Conservation (phyloP, 1,140 invertebrate species). For the Brachionus sp. region DNA sequence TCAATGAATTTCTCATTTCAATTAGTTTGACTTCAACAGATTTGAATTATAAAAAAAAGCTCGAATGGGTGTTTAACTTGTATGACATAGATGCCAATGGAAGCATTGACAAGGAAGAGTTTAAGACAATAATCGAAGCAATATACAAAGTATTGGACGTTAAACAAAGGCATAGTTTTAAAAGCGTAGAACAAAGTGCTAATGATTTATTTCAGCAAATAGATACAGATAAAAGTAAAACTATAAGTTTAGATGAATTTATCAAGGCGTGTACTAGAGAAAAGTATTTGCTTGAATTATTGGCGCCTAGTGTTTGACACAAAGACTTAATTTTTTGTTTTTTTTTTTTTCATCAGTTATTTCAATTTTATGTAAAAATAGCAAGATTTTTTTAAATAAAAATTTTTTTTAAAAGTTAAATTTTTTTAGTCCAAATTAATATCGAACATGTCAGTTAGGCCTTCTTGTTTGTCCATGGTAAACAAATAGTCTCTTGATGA, state of each 20-base stretch:
- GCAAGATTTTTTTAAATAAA: background rate
- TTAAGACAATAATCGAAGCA: background rate
- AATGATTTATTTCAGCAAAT: constrained; percentile 68
- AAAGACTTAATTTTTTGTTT: background rate
- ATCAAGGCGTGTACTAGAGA: constrained; percentile 96
- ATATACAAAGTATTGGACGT: background rate
- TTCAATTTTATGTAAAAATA: background rate
- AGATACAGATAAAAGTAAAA: constrained; percentile 97
- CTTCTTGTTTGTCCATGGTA: constrained; percentile 27
- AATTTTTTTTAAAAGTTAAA: background rate
- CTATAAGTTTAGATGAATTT: constrained; percentile 96
- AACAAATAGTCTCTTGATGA: constrained; percentile 38
- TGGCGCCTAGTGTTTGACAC: constrained; percentile 14
- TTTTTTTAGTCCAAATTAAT: background rate
- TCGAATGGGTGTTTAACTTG: constrained; percentile 38
- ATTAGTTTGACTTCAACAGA: constrained; percentile 6
- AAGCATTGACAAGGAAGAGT: background rate
- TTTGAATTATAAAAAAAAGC: background rate
- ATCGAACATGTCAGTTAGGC: constrained; percentile 17
- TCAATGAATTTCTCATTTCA: constrained; percentile 37
- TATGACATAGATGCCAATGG: constrained; percentile 33
- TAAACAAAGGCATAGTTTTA: background rate
- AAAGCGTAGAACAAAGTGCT: background rate
- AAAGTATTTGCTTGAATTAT: constrained; percentile 69
- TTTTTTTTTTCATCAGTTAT: background rate